These are phyloP conservation scores for Lamprologus callipterus DNA, from an alignment of 2,113 vertebrate species.

Conservation along the genomic window DNA sequence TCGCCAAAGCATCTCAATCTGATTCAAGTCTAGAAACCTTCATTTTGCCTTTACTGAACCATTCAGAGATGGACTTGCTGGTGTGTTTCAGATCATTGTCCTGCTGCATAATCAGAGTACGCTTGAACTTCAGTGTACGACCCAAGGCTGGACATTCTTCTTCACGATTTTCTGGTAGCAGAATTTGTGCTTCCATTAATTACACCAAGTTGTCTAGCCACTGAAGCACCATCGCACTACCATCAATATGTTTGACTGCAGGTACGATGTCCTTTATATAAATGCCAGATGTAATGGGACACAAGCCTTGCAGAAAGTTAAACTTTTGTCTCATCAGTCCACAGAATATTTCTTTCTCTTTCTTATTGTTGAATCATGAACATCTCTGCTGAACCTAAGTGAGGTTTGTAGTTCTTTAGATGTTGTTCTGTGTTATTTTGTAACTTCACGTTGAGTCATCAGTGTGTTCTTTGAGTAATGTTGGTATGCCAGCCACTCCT, in stretches of 20 bases:
- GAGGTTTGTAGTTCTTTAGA: not conserved
- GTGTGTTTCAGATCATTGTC: not conserved
- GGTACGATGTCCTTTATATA: not conserved
- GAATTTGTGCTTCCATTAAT: not conserved
- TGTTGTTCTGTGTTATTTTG: not conserved
- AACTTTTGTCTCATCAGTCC: not conserved
- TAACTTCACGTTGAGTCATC: not conserved
- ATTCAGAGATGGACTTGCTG: not conserved
- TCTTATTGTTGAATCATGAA: not conserved
- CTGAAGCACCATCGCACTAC: not conserved
- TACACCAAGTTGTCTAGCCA: not conserved
- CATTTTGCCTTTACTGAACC: not conserved
- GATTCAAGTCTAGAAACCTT: not conserved
- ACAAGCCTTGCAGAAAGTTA: not conserved
- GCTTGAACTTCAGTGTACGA: not conserved
- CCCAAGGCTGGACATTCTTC: not conserved
- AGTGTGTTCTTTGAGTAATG: not conserved
- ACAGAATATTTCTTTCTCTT: not conserved
- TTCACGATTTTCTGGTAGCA: not conserved
- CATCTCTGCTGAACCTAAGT: not conserved
- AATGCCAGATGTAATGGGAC: accelerated
- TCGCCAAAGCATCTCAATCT: not conserved
- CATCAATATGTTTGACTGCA: accelerated
- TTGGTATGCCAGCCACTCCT: not conserved
- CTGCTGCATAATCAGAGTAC: not conserved